Percentiles rank a stretch among this genome's conserved stretches.
These are phyloP conservation scores for Crossaster papposus DNA, from an alignment of 53 echinoderm and acorn worm genomes.

Conservation along the genomic window DNA sequence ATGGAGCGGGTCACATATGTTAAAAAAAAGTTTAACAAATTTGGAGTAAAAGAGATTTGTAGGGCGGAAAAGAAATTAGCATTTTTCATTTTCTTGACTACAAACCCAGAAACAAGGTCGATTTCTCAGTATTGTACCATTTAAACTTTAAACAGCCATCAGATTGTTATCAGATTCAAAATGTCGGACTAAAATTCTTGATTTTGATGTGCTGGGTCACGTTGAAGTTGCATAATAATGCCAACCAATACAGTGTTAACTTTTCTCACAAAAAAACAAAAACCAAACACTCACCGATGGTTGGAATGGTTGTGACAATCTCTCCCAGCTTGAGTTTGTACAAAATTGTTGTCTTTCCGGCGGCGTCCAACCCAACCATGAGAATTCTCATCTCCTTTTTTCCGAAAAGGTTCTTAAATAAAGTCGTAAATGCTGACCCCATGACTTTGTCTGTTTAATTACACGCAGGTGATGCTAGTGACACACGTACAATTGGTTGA, in stretches of 20 bases:
- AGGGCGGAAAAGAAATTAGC: too few species aligned
- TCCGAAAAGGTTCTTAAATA: constrained; percentile 81
- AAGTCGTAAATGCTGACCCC: constrained; percentile 18
- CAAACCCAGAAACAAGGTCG: too few species aligned
- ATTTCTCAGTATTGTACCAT: too few species aligned
- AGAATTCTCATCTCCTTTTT: constrained; percentile 91
- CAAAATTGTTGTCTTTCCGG: constrained; percentile 95
- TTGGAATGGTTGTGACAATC: constrained; percentile 96
- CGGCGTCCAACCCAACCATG: constrained; percentile 93
- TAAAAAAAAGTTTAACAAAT: too few species aligned
- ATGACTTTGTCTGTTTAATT: not conserved
- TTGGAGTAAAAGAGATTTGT: too few species aligned
- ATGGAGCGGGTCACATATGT: too few species aligned
- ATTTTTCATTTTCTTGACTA: too few species aligned
- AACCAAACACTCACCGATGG: constrained; percentile 74
- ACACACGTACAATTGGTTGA: not conserved
- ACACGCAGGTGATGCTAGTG: not conserved
- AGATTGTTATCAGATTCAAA: too few species aligned
- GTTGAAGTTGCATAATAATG: too few species aligned
- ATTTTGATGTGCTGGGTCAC: too few species aligned
- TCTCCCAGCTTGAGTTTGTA: constrained; percentile 97
- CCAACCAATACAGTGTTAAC: not conserved
- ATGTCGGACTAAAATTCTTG: too few species aligned
- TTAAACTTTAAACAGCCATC: too few species aligned
- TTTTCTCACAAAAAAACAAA: not conserved